Conservation (phyloP, 2,888 invertebrate genomes). For the Drosophila parthenogenetica region DNA sequence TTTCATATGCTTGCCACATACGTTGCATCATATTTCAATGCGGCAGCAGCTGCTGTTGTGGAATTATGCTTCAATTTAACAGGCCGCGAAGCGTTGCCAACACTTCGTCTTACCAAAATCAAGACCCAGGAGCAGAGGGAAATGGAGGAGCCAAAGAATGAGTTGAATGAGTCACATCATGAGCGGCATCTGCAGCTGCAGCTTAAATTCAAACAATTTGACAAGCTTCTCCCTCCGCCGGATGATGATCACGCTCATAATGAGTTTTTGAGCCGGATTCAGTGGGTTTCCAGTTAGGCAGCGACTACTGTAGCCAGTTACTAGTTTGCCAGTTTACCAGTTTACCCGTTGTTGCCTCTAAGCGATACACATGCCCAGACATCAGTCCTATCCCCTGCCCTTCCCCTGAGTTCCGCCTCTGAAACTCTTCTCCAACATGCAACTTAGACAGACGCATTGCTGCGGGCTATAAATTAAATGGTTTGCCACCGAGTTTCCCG, state of each 20-base stretch:
- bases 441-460: constrained; percentile 53
- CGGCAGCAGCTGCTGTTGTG: constrained; percentile 45
- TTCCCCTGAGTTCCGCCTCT: constrained; percentile 15
- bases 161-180: constrained; percentile 1
- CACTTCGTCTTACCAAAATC: constrained; percentile 23
- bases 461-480: constrained; percentile 67
- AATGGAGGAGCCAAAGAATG: neutral
- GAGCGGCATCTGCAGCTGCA: constrained; percentile 32
- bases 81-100: constrained; percentile 69
- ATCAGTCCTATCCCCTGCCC: constrained; percentile 7
- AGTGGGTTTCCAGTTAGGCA: constrained; percentile 24
- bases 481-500: constrained; percentile 25
- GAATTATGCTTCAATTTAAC: constrained; percentile 76
- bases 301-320: neutral
- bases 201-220: constrained; percentile 70
- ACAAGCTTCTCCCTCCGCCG: constrained; percentile 52
- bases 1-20: constrained; percentile 75
- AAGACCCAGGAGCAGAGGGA: neutral
- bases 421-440: neutral
- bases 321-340: neutral
- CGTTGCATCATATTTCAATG: constrained; percentile 70
- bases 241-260: constrained; percentile 57
- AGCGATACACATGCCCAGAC: constrained; percentile 60
- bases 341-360: constrained; percentile 12
- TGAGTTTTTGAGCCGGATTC: constrained; percentile 52